Conservation (phyloP, 2,797 vertebrate genomes). For the Borostomias antarcticus region DNA sequence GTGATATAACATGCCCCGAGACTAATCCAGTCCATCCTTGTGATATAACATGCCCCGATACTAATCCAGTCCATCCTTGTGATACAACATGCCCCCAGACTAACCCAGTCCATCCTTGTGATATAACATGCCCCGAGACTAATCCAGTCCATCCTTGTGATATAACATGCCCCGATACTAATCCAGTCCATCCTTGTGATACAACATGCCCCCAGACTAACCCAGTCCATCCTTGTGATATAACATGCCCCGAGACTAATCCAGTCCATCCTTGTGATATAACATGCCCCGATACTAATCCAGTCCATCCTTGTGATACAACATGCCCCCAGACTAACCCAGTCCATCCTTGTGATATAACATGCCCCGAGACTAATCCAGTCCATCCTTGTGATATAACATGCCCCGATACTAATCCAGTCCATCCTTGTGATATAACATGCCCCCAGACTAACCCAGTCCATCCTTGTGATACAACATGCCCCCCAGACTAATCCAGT, state of each 20-base stretch:
- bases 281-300: too few species aligned
- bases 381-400: slow-evolving; percentile 48
- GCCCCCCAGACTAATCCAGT: slow-evolving; percentile 38
- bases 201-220: too few species aligned
- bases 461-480: slow-evolving; percentile 48
- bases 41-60: too few species aligned
- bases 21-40: slow-evolving; percentile 33
- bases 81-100: slow-evolving; percentile 52
- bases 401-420: slow-evolving; percentile 39
- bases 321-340: slow-evolving; percentile 43
- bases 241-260: slow-evolving; percentile 46
- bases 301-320: slow-evolving; percentile 45
- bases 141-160: slow-evolving; percentile 39
- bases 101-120: slow-evolving; percentile 27
- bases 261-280: slow-evolving; percentile 29
- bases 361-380: too few species aligned
- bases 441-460: too few species aligned
- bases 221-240: slow-evolving; percentile 43
- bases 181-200: slow-evolving; percentile 29
- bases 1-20: slow-evolving; percentile 51
- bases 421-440: slow-evolving; percentile 30
- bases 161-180: slow-evolving; percentile 49
- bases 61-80: too few species aligned
- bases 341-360: slow-evolving; percentile 30
- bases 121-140: too few species aligned